Conservation (phyloP, 2,113 vertebrate species). For the Probosciger aterrimus region DNA sequence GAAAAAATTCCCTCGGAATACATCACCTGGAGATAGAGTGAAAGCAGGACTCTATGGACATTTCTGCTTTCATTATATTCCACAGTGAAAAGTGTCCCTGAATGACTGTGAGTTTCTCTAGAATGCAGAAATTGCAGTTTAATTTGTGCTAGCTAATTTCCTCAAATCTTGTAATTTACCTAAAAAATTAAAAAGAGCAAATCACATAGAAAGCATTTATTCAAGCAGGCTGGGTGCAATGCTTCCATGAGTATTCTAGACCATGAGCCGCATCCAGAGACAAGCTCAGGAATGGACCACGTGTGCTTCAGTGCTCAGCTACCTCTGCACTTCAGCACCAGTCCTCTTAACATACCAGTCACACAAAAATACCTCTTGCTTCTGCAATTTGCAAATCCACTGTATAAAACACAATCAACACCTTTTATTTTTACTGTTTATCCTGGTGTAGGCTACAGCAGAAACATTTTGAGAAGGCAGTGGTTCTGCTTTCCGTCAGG, state of each 20-base stretch:
- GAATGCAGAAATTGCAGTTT: neutral
- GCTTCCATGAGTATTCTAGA: neutral
- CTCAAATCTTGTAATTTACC: neutral
- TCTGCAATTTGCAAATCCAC: neutral
- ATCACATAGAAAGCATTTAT: neutral
- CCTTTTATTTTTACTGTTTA: neutral
- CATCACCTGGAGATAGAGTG: neutral
- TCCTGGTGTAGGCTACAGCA: neutral
- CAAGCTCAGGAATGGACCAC: neutral
- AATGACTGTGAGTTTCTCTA: neutral
- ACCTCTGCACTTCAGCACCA: neutral
- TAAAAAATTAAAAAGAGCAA: neutral
- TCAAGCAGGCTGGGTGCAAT: neutral
- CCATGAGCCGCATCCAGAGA: fast-evolving
- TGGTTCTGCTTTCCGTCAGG: neutral
- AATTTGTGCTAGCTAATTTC: conserved; percentile 2
- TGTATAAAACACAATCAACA: neutral
- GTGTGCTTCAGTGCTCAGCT: neutral
- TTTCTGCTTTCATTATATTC: neutral
- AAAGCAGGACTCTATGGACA: neutral
- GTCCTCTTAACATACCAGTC: neutral
- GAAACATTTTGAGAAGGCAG: neutral
- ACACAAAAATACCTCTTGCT: neutral
- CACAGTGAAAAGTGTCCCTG: neutral
- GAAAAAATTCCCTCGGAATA: neutral